Evolutionary conservation across 2,888 invertebrate genomes (phyloP).

Genomic region (Allygus modestus): DNA sequence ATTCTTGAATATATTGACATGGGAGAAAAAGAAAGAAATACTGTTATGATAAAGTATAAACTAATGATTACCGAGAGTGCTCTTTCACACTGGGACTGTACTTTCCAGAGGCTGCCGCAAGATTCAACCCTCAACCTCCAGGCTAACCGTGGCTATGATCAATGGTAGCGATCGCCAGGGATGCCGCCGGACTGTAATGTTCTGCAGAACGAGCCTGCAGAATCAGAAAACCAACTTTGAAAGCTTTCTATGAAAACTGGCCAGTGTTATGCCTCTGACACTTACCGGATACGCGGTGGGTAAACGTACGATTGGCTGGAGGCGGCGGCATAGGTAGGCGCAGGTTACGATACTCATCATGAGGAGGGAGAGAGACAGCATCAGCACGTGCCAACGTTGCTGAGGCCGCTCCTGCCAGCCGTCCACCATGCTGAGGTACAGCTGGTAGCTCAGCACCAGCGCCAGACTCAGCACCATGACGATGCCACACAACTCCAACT

Average conservation of each 20-base stretch:
- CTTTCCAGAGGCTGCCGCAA: slow-evolving; percentile 32
- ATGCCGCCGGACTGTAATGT: not conserved
- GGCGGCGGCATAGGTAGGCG: slow-evolving; percentile 28
- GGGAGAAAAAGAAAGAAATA: not conserved
- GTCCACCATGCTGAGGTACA: slow-evolving; percentile 51
- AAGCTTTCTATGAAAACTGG: slow-evolving; percentile 9
- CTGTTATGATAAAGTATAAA: not conserved
- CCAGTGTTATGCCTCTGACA: slow-evolving; percentile 3
- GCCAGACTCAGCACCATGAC: slow-evolving; percentile 13
- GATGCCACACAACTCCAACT: slow-evolving; percentile 46
- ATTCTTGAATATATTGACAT: too few relatives aligned
- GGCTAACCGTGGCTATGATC: not conserved
- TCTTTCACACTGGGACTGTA: slow-evolving; percentile 3
- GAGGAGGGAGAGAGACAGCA: slow-evolving; percentile 19
- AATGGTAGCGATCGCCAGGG: not conserved
- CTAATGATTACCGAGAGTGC: slow-evolving; percentile 35
- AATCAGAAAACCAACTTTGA: slow-evolving; percentile 54
- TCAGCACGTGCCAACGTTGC: slow-evolving; percentile 49
- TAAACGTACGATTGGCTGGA: slow-evolving; percentile 38
- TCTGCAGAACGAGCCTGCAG: slow-evolving; percentile 42
- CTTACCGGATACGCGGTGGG: slow-evolving; percentile 36
- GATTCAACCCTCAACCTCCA: slow-evolving; percentile 2
- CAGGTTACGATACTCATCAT: slow-evolving; percentile 37
- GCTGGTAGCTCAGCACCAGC: slow-evolving; percentile 20
- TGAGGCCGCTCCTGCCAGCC: slow-evolving; percentile 36